A percentile compares a stretch with the other conserved stretches of the same genome.
phyloP scores from a whole-genome alignment of 2,113 vertebrate species.

The Leptobrachium leishanense region DNA sequence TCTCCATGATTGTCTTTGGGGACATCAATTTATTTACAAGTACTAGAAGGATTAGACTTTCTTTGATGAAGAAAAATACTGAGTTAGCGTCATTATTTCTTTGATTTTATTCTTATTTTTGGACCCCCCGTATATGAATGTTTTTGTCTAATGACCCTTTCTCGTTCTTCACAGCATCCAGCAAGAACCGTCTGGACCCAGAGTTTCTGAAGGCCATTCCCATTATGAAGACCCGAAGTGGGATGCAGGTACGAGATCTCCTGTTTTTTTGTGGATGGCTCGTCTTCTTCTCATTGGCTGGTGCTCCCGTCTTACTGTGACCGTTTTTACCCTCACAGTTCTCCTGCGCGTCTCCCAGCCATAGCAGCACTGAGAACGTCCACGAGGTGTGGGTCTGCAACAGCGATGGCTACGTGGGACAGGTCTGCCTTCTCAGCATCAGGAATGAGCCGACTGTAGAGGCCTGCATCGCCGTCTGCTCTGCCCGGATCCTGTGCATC shows the following conservation, averaged over 20 bases:
- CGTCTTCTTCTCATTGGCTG: too few species aligned
- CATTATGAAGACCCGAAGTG: constrained; percentile 97
- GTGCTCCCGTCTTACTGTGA: neutral
- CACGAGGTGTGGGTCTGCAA: constrained; percentile 98
- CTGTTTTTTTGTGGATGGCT: neutral
- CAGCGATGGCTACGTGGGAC: constrained; percentile 95
- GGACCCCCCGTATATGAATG: too few species aligned
- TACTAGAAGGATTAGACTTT: too few species aligned
- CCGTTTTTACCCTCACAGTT: constrained; percentile 71
- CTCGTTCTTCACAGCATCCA: constrained; percentile 73
- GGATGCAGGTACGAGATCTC: constrained; percentile 84
- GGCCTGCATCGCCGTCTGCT: constrained; percentile 96
- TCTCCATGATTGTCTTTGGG: too few species aligned
- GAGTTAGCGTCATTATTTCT: too few species aligned
- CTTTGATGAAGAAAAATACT: too few species aligned
- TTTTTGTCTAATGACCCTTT: neutral
- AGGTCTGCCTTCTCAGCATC: constrained; percentile 95
- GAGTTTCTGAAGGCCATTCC: constrained; percentile 98
- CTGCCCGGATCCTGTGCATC: constrained; percentile 94
- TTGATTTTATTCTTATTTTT: too few species aligned
- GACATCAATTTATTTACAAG: too few species aligned
- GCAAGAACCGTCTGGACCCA: constrained; percentile 92
- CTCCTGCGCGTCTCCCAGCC: constrained; percentile 95
- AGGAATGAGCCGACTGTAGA: constrained; percentile 92
- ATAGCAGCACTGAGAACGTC: constrained; percentile 81